Conservation (phyloP, 2,797 vertebrate genomes). For the Alcedo atthis region DNA sequence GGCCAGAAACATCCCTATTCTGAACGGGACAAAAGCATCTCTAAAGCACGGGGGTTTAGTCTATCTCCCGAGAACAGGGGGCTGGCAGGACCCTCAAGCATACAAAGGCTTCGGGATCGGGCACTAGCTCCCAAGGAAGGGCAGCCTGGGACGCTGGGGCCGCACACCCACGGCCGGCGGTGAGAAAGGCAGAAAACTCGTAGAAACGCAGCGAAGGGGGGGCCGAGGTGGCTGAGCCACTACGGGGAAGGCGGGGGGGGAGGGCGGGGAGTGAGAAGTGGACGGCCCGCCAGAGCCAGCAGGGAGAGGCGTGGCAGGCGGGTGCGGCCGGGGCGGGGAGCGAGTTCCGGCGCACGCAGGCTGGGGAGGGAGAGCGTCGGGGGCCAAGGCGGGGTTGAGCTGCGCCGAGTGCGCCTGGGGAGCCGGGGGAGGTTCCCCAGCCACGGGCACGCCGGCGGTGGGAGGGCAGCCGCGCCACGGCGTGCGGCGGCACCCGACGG, state of each 20-base stretch:
- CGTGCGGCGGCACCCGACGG: background rate
- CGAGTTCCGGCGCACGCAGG: background rate
- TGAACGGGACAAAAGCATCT: background rate
- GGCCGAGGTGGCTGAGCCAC: too few relatives aligned
- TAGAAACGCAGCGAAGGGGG: background rate
- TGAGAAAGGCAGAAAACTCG: background rate
- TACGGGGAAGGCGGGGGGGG: background rate
- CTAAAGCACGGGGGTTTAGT: background rate
- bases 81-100: background rate
- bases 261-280: too few relatives aligned
- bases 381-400: background rate
- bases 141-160: too few relatives aligned
- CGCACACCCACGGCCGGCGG: background rate
- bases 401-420: background rate
- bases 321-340: background rate
- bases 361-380: background rate
- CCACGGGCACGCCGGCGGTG: background rate
- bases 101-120: background rate
- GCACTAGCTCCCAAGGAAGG: background rate
- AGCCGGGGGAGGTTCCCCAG: background rate
- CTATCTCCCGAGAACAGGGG: accelerated
- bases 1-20: background rate
- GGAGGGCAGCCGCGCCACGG: background rate
- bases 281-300: too few relatives aligned
- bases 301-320: slow-evolving; percentile 10